Conservation (phyloP, 2,888 invertebrate genomes). For the Leptodirus hochenwartii region DNA sequence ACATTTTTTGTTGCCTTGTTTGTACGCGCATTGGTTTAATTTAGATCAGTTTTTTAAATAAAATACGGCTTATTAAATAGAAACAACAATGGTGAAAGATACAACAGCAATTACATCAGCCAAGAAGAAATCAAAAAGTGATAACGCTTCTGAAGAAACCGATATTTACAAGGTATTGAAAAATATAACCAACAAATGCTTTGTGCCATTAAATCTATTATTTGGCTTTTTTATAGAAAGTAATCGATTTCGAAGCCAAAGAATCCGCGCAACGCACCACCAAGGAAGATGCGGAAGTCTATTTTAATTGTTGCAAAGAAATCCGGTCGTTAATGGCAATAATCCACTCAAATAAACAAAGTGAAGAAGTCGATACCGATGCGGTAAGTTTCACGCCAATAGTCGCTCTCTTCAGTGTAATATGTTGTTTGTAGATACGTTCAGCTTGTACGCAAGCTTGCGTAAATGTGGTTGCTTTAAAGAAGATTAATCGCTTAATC, state of each 20-base stretch:
- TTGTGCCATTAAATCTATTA: constrained; percentile 1
- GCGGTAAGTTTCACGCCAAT: constrained; percentile 22
- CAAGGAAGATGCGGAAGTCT: constrained; percentile 46
- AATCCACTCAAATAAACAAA: too few species aligned
- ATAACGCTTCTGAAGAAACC: constrained; percentile 24
- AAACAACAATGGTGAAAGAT: constrained; percentile 9
- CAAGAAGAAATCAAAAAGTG: constrained; percentile 7
- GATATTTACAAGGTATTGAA: constrained; percentile 40
- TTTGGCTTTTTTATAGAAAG: constrained; percentile 31
- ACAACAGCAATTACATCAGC: neutral
- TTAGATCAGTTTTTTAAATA: too few species aligned
- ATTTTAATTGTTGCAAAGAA: constrained; percentile 49
- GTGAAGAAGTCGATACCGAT: constrained; percentile 33
- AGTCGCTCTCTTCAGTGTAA: constrained; percentile 4
- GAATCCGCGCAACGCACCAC: constrained; percentile 48
- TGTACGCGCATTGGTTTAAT: too few species aligned
- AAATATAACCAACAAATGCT: neutral
- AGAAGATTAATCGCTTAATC: constrained; percentile 78
- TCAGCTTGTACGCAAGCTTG: constrained; percentile 43
- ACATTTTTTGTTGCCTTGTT: too few species aligned
- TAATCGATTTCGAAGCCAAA: constrained; percentile 53
- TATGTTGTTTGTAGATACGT: constrained; percentile 7
- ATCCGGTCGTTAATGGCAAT: constrained; percentile 48
- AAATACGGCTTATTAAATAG: too few species aligned
- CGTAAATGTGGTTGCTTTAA: constrained; percentile 61